A percentile compares a stretch with the other conserved stretches of the same genome.
Evolutionary conservation across 2,888 invertebrate species (phyloP).

Genomic region (Caenorhabditis sinica): DNA sequence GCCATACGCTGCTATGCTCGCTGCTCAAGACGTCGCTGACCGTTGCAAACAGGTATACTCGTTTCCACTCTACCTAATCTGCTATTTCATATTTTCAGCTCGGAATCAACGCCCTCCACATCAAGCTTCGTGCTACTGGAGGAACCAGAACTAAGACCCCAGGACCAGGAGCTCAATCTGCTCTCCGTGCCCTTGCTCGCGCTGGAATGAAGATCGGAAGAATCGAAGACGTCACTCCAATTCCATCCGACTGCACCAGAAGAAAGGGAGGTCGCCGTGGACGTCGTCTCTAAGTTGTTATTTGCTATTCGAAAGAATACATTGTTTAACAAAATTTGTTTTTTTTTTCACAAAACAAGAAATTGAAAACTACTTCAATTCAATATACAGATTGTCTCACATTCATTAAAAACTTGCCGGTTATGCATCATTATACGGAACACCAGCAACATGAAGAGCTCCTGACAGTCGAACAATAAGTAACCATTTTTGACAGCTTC

Average conservation of each 20-base stretch:
- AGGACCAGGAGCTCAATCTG: constrained; percentile 96
- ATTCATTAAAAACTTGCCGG: no score
- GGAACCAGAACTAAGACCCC: constrained; percentile 86
- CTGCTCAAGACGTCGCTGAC: constrained; percentile 99
- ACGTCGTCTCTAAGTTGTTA: constrained; percentile 91
- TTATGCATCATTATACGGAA: no score
- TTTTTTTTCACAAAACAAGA: constrained; percentile 15
- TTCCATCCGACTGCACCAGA: constrained; percentile 98
- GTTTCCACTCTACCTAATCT: not conserved
- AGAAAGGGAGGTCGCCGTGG: constrained; percentile 99
- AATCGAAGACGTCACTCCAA: constrained; percentile 98
- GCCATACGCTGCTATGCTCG: constrained; percentile 99
- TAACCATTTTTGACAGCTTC: no score
- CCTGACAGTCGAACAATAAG: no score
- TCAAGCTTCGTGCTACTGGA: constrained; percentile 97
- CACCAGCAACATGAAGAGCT: no score
- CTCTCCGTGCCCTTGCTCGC: constrained; percentile 97
- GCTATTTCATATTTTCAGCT: constrained; percentile 76
- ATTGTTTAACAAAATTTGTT: constrained; percentile 52
- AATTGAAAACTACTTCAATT: not conserved
- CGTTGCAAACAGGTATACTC: constrained; percentile 92
- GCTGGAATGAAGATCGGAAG: constrained; percentile 99
- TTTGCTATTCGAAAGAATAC: constrained; percentile 70
- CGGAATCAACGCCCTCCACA: constrained; percentile 98
- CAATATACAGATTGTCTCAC: no score